phyloP scores from a whole-genome alignment of 2,797 vertebrate species.

The Chiloscyllium punctatum region DNA sequence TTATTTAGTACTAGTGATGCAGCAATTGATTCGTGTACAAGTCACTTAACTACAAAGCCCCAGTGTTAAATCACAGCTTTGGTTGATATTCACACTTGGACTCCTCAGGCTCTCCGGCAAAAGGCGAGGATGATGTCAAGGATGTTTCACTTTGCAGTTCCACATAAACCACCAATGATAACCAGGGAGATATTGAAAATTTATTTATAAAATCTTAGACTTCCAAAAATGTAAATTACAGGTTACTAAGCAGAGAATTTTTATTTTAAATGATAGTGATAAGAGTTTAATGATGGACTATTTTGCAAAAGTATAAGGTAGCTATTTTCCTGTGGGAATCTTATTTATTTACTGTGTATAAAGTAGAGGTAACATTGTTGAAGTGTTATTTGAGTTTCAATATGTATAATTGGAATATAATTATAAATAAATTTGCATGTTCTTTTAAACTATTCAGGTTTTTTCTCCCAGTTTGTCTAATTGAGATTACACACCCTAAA shows the following conservation, averaged over 20 bases:
- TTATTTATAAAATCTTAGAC: not conserved
- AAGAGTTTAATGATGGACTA: not conserved
- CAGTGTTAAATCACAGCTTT: not conserved
- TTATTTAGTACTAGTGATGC: not conserved
- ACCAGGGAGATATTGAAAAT: not conserved
- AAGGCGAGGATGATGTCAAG: not conserved
- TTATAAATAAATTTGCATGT: not conserved
- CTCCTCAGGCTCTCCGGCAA: not conserved
- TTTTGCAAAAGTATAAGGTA: not conserved
- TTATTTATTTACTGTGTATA: not conserved
- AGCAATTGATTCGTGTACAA: not conserved
- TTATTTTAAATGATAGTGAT: not conserved
- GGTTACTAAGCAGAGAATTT: not conserved
- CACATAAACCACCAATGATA: not conserved
- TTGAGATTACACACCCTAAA: no score
- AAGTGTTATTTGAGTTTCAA: not conserved
- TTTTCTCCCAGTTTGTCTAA: not conserved
- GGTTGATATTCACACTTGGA: not conserved
- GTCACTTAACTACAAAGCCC: not conserved
- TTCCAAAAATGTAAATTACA: not conserved
- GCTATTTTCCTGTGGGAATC: not conserved
- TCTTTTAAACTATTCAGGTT: not conserved
- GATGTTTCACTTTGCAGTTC: not conserved
- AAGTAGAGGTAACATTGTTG: no score
- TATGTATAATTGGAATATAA: not conserved